phyloP scores from a whole-genome alignment of 2,888 invertebrate genomes.

The Azorinus chamasolen region DNA sequence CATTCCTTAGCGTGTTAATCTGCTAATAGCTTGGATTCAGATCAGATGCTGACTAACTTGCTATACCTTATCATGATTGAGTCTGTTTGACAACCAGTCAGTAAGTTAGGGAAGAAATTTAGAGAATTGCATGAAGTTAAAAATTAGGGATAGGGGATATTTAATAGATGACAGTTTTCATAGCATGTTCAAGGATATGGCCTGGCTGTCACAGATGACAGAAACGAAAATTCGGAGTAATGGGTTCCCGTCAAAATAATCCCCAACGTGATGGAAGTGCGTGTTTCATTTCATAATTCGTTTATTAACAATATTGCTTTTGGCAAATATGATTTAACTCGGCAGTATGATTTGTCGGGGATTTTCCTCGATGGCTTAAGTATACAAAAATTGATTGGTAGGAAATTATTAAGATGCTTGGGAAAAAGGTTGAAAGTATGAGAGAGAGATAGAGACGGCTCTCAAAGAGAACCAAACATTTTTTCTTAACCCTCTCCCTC shows the following conservation, averaged over 20 bases:
- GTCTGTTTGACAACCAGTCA: no score
- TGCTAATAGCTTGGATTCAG: constrained; percentile 28
- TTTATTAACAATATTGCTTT: constrained; percentile 63
- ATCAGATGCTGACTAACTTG: no score
- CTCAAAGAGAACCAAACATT: no score
- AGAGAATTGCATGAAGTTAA: no score
- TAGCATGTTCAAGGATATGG: no score
- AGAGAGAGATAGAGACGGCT: no score
- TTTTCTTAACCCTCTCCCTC: no score
- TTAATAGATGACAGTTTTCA: no score
- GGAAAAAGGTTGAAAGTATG: neutral
- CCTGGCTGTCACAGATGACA: constrained; percentile 41
- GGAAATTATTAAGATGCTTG: constrained; percentile 1
- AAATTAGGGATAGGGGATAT: no score
- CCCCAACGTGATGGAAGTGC: constrained; percentile 41
- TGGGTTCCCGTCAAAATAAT: constrained; percentile 60
- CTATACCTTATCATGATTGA: no score
- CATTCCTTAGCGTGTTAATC: no score
- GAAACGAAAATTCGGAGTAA: constrained; percentile 52
- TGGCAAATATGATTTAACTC: constrained; percentile 44
- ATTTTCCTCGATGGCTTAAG: constrained; percentile 18
- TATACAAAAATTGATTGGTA: constrained; percentile 7
- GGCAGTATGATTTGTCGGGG: constrained; percentile 14
- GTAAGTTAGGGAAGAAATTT: no score
- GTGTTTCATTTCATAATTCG: constrained; percentile 60